These are phyloP conservation scores for Sebastes oblongus DNA, from an alignment of 2,797 vertebrate species.

Conservation along the genomic window DNA sequence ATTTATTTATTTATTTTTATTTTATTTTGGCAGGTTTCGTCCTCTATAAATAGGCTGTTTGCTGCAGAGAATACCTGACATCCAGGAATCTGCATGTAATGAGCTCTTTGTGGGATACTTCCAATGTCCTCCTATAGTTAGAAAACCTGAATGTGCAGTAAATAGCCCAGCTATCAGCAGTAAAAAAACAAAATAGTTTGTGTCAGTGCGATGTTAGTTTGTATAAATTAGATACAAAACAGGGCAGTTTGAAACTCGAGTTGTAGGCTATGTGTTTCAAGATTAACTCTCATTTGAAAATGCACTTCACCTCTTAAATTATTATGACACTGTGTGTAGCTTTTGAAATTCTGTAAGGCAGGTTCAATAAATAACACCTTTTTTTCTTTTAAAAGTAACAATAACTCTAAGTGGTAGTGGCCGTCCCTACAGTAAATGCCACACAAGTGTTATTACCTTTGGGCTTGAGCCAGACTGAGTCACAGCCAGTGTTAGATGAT, in stretches of 20 bases:
- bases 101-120: constrained; percentile 31
- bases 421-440: constrained; percentile 42
- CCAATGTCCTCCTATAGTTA: not conserved
- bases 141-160: not conserved
- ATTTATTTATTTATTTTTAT: too few species aligned
- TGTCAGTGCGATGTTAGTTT: not conserved
- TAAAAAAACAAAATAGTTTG: not conserved
- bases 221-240: not conserved
- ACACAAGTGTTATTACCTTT: constrained; percentile 54
- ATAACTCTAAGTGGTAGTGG: constrained; percentile 48
- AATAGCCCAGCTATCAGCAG: not conserved
- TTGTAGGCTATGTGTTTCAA: not conserved
- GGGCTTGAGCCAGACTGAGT: constrained; percentile 52
- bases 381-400: constrained; percentile 41
- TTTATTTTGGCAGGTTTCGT: too few species aligned
- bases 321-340: not conserved
- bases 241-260: not conserved
- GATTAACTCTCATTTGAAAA: constrained; percentile 18
- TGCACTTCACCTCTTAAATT: not conserved
- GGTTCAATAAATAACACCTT: constrained; percentile 28
- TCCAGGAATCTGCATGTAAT: constrained; percentile 35
- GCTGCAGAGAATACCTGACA: constrained; percentile 14
- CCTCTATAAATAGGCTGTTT: constrained; percentile 21
- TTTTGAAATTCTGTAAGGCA: constrained; percentile 8
- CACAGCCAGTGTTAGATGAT: constrained; percentile 33